A percentile compares a stretch with the other conserved stretches of the same genome.
Conservation (phyloP, 1,140 invertebrate species). For the Bradysia coprophila region DNA sequence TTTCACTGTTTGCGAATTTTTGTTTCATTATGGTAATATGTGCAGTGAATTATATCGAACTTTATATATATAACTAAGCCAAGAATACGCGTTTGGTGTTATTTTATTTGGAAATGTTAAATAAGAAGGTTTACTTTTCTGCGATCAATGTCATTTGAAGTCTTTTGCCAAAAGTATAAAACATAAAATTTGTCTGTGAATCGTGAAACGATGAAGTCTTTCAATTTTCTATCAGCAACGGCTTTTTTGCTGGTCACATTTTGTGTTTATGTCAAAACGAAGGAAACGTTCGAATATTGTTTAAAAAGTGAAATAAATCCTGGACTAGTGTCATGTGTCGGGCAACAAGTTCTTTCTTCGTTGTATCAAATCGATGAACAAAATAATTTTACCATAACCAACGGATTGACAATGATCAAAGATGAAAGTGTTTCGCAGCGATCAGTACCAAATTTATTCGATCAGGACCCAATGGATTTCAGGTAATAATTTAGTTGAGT, state of each 20-base stretch:
- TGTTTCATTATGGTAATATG: not conserved
- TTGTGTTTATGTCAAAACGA: not conserved
- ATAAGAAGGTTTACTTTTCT: too few relatives aligned
- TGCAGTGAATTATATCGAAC: not conserved
- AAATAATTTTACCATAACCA: constrained; percentile 40
- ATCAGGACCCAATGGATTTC: constrained; percentile 52
- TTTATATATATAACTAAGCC: not conserved
- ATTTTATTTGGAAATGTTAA: not conserved
- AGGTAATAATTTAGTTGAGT: constrained; percentile 25
- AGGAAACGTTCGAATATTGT: constrained; percentile 1
- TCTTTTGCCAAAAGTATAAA: too few relatives aligned
- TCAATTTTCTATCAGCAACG: too few relatives aligned
- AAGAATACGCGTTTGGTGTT: not conserved
- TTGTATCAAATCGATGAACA: constrained; percentile 41
- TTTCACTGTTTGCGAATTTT: not conserved
- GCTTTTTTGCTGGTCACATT: not conserved
- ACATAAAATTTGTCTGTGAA: too few relatives aligned
- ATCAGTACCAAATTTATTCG: constrained; percentile 34
- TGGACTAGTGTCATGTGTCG: constrained; percentile 33
- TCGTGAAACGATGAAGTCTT: too few relatives aligned
- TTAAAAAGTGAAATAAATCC: not conserved
- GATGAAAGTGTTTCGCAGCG: constrained; percentile 28
- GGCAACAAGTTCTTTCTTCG: constrained; percentile 41
- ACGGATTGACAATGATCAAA: constrained; percentile 33
- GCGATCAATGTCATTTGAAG: not conserved